phyloP scores from a whole-genome alignment of 2,888 invertebrate species.

The Aleiodes testaceus region DNA sequence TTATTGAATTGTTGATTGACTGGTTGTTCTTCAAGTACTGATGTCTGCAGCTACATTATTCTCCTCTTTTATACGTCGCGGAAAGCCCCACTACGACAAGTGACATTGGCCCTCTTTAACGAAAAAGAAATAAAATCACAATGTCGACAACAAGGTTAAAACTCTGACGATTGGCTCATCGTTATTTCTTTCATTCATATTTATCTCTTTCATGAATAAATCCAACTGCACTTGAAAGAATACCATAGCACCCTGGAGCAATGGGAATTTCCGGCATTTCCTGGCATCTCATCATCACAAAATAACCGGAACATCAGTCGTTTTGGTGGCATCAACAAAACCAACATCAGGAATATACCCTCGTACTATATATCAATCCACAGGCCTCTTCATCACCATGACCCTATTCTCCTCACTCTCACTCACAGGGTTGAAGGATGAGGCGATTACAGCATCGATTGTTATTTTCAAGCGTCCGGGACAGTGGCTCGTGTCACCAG shows the following conservation, averaged over 20 bases:
- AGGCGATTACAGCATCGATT: constrained; percentile 36
- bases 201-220: constrained; percentile 17
- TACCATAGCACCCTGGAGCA: background rate
- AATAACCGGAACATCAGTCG: constrained; percentile 31
- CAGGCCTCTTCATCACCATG: constrained; percentile 1
- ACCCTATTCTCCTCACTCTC: background rate
- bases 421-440: constrained; percentile 15
- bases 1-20: constrained; percentile 53
- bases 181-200: constrained; percentile 13
- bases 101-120: constrained; percentile 71
- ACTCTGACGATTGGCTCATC: constrained; percentile 47
- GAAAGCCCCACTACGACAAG: constrained; percentile 40
- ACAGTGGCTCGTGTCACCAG: constrained; percentile 35
- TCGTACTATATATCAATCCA: constrained; percentile 6
- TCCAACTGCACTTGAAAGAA: background rate
- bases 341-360: background rate
- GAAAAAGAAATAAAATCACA: constrained; percentile 46
- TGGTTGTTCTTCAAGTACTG: constrained; percentile 65
- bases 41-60: constrained; percentile 57
- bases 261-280: constrained; percentile 14
- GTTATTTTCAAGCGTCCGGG: constrained; percentile 35
- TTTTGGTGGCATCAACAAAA: background rate
- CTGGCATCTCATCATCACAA: constrained; percentile 12
- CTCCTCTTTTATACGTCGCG: constrained; percentile 37
- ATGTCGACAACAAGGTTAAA: constrained; percentile 52